Evolutionary conservation across 30 jellyfish, hydroid and myxozoan species (phyloP), one percentile per base, ranked within the genome.

Genomic region (Pelagia noctiluca): DNA sequence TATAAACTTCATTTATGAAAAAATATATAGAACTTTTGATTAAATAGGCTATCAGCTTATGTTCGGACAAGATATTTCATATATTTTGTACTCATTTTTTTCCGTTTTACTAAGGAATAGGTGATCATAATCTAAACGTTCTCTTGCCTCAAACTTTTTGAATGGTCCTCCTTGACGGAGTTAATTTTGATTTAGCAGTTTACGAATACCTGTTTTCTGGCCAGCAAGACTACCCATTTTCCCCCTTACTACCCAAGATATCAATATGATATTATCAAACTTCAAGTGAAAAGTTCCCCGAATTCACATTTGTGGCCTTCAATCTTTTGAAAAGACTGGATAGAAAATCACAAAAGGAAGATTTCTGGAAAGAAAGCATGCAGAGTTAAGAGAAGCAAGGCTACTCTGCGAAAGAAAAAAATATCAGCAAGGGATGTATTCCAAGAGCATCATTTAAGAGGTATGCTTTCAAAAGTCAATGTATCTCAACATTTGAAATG

Each of bases 341-440:
- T 65, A 65, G 78, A 57, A 65, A 65, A 65, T 65, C 30, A 65
- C 78, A 65, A 65, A 65, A 65, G 33, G 78, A 65, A 65, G 62
- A 65, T 65, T 65, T 65, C 78, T 32, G 78, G 78, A 65, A 65
- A 65, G 33, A 65, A 65, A 38, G 26, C 18, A 65, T 11, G 78
- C 60, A 65, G 78, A 30, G 78, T 65, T 30, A 65, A 65, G 78
- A 65, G 78, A 22, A 65, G 78, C 78, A 65, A 65, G 52, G 78
- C 33, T 24, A 31, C 78, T 65, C 78, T 65, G 78, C 50, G 78
- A 65, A 65, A 65, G 78, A 65, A 65, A 65, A 65, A 32, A 31
- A 65, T 65, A 65, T 65, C 78, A 29, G 78, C 78, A 65, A 65
- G 78, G 33, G 78, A 65, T 65, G 78, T 65, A 65, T 65, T 65